These are phyloP conservation scores for Sarcophaga subvicina DNA, from an alignment of 2,888 invertebrate genomes.

Conservation along the genomic window DNA sequence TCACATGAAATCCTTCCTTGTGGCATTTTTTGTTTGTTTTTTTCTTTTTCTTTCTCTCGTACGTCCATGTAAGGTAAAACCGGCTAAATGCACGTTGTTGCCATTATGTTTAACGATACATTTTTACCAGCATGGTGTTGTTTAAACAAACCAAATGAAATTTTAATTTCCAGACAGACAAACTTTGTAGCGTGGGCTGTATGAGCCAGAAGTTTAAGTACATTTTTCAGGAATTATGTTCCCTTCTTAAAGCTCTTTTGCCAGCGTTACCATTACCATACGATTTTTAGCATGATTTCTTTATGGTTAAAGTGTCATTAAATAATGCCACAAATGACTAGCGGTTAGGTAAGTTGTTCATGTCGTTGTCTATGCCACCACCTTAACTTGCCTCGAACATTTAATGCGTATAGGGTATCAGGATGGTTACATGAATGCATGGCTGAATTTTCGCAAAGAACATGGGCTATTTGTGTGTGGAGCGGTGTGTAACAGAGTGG, in stretches of 20 bases:
- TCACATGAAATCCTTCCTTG: slow-evolving; percentile 58
- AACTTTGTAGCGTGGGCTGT: neutral
- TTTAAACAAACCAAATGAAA: slow-evolving; percentile 55
- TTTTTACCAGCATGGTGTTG: slow-evolving; percentile 34
- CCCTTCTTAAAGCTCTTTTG: neutral
- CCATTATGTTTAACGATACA: slow-evolving; percentile 47
- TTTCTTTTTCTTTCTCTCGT: neutral
- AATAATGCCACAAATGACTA: slow-evolving; percentile 69
- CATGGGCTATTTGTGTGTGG: no score
- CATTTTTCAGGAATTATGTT: neutral
- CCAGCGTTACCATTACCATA: slow-evolving; percentile 7
- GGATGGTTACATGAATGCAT: neutral
- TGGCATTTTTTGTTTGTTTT: slow-evolving; percentile 32
- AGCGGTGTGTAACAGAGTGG: no score
- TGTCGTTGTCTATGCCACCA: slow-evolving; percentile 31
- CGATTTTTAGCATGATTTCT: slow-evolving; percentile 44
- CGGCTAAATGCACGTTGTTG: slow-evolving; percentile 22
- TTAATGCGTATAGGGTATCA: slow-evolving; percentile 5
- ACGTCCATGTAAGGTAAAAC: no score
- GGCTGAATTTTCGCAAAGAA: neutral
- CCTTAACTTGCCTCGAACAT: slow-evolving; percentile 13
- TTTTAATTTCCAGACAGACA: slow-evolving; percentile 48
- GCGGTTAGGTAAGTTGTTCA: slow-evolving; percentile 65
- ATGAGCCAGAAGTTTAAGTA: neutral
- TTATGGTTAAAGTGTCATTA: slow-evolving; percentile 61